Base-by-base conservation (phyloP, 2,888 invertebrate species). In the Sipha maydis region DNA sequence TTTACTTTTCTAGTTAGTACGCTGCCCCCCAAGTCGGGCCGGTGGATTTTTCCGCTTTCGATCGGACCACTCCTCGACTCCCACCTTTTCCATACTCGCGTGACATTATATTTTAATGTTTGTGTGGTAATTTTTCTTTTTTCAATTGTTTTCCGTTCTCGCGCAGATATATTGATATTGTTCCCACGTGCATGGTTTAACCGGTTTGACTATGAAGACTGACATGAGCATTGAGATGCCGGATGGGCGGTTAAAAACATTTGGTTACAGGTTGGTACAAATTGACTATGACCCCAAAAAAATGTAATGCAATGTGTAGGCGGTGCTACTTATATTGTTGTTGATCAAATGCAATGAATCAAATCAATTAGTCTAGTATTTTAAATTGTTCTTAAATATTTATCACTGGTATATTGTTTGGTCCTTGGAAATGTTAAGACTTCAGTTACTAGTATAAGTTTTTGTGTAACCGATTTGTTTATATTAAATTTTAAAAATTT, bases 211-310 rank as follows among this genome's bases (percentile, higher is more conserved):
- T 31, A 85, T 88, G 86, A 88, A 88, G 61, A 75, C 86, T 9
- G 85, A 85, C 48, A n/a, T 88, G 11, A 88, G 61, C 61, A 88
- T 88, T 5, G 86, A 88, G 38, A 88, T 88, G 86, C 86, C 86
- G 0, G 86, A 88, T 19, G 86, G 86, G 17, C 54, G 73, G 34
- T 75, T 88, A 31, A 88, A 88, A 56, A 82, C 80, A 80, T 82
- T 88, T 41, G 86, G 86, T 38, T 80, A 88, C 80, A 88, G 80
- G 86, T 88, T 41, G 0, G 86, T 79, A 61, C 19, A 25, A 8
- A 5, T 0, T 25, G n/a, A 17, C 41, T 38, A 2, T 69, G 11
- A 69, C 69, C 48, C 14, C 0, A 48, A 48, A 48, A 48, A 48
- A 48, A 14, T 14, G 1, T 2, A 48, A 48, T 14, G 2, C 48